Conservation (phyloP, 1,140 invertebrate genomes). For the Hyles euphorbiae region DNA sequence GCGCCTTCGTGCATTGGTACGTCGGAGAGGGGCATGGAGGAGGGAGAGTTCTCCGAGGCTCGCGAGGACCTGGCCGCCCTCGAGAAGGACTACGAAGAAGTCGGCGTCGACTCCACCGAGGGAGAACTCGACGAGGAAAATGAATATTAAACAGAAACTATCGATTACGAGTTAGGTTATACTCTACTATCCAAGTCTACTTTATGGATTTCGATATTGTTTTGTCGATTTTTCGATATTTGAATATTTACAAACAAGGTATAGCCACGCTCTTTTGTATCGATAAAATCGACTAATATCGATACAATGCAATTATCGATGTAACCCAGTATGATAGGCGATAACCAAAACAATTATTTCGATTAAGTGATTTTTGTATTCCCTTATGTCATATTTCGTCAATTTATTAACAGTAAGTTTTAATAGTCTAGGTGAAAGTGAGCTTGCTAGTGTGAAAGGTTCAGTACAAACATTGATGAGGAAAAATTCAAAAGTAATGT, state of each 20-base stretch:
- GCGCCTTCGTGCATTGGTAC: constrained; percentile 87
- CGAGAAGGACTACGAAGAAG: constrained; percentile 85
- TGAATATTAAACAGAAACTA: constrained; percentile 68
- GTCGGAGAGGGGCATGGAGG: constrained; percentile 86
- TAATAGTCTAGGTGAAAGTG: not conserved
- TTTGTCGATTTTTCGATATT: not conserved
- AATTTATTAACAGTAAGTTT: constrained; percentile 3
- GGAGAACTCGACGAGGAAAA: constrained; percentile 78
- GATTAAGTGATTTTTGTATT: too few species aligned
- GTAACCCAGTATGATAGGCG: too few species aligned
- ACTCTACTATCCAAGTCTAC: not conserved
- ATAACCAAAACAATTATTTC: too few species aligned
- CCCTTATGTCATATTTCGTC: not conserved
- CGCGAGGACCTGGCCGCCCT: constrained; percentile 89
- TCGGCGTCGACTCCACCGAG: constrained; percentile 78
- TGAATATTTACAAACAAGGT: too few species aligned
- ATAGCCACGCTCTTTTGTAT: too few species aligned
- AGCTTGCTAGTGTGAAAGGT: not conserved
- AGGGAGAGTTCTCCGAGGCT: constrained; percentile 90
- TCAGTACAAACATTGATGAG: constrained; percentile 51
- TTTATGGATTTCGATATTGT: not conserved
- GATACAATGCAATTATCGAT: too few species aligned
- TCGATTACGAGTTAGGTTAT: not conserved
- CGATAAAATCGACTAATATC: too few species aligned
- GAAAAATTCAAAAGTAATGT: not conserved